Evolutionary conservation across 2,888 invertebrate species (phyloP).

Genomic region (Dolichopus griseipennis): DNA sequence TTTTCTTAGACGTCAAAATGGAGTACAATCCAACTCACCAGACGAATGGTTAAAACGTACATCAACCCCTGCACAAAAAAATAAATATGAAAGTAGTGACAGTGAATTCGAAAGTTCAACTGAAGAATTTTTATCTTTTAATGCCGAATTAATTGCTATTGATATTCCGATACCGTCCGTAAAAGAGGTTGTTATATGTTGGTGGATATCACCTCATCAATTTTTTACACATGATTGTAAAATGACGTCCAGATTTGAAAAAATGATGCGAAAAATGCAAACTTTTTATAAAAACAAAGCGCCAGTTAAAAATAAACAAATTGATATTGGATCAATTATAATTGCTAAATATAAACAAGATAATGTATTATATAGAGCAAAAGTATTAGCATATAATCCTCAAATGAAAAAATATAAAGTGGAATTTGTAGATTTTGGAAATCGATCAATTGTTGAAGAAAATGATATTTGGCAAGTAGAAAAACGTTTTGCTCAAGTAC

Average conservation of each 20-base stretch:
- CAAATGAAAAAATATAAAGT: conserved; percentile 55
- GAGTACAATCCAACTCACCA: conserved; percentile 32
- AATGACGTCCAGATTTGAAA: conserved; percentile 50
- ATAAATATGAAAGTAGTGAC: conserved; percentile 16
- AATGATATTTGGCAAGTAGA: conserved; percentile 63
- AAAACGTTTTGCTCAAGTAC: conserved; percentile 53
- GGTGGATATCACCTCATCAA: conserved; percentile 66
- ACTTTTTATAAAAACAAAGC: conserved; percentile 50
- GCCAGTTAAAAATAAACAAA: conserved; percentile 30
- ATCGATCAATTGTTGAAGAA: conserved; percentile 53
- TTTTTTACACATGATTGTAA: conserved; percentile 57
- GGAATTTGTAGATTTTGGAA: conserved; percentile 69
- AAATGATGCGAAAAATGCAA: conserved; percentile 64
- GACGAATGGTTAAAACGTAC: conserved; percentile 34
- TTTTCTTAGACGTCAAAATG: conserved; percentile 26
- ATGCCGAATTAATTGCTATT: conserved; percentile 45
- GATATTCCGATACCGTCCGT: conserved; percentile 47
- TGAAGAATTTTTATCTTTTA: conserved; percentile 45
- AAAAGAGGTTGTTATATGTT: conserved; percentile 56
- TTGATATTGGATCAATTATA: conserved; percentile 54
- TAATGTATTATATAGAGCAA: conserved; percentile 61
- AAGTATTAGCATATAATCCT: conserved; percentile 50
- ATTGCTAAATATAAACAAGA: conserved; percentile 64
- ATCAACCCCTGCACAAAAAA: conserved; percentile 19
- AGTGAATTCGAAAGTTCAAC: conserved; percentile 10